Conservation (phyloP, 2,888 invertebrate species). For the Cotesia congregata region DNA sequence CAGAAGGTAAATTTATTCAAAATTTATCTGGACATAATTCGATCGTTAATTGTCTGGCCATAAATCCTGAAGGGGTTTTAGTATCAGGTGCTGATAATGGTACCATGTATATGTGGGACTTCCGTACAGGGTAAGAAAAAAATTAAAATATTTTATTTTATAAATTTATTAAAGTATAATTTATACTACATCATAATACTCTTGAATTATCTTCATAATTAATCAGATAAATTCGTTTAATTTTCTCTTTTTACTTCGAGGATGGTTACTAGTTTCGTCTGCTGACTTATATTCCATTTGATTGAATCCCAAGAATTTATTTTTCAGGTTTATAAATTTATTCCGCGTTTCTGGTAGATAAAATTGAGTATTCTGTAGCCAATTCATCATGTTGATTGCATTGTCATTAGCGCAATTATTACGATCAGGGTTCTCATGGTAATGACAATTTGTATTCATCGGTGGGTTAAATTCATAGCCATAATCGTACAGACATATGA, state of each 20-base stretch:
- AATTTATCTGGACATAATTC: slow-evolving; percentile 97
- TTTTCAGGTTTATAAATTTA: background rate
- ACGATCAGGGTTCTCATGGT: background rate
- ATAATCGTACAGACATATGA: background rate
- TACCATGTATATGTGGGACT: slow-evolving; percentile 97
- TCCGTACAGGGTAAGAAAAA: slow-evolving; percentile 84
- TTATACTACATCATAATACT: background rate
- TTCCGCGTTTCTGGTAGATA: background rate
- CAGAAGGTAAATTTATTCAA: slow-evolving; percentile 97
- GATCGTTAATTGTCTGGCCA: slow-evolving; percentile 96
- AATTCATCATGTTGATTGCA: background rate
- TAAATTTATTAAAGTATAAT: background rate
- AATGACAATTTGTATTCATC: background rate
- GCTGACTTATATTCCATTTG: background rate
- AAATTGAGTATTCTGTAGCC: background rate
- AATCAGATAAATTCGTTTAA: background rate
- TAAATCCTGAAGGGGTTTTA: slow-evolving; percentile 94
- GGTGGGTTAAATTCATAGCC: background rate
- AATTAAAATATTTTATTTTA: background rate
- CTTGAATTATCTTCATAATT: background rate
- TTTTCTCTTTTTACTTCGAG: background rate
- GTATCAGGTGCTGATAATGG: slow-evolving; percentile 99
- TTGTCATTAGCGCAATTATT: background rate
- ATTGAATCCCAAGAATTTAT: background rate
- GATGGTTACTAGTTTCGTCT: background rate